Evolutionary conservation across 2,797 vertebrate genomes (phyloP), one percentile per base, ranked within the genome.

Genomic region (Centropyge bicolor): DNA sequence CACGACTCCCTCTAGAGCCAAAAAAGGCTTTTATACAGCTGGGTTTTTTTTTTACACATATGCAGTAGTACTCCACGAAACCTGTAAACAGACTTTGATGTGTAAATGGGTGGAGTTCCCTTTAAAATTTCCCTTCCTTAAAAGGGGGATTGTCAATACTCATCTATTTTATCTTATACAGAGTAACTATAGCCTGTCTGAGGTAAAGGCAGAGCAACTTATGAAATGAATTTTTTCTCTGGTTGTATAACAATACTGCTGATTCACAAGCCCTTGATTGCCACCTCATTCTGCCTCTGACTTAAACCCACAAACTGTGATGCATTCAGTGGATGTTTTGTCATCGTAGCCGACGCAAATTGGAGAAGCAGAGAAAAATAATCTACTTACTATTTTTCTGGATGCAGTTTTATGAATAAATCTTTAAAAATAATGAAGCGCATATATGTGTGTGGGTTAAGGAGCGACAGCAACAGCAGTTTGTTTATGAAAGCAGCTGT

Each of bases 241-340:
- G 56, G 69, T 85, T 91, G 69, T 70, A 31, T 86, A 87, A 86
- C 78, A 82, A 60, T 17, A 22, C 31, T 59, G 80, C 81, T 84
- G 84, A 90, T 68, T 89, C 86, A 86, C 67, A 27, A 45, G 68
- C 56, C 68, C 62, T 69, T 52, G 68, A 79, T 64, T 81, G 64
- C 75, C 70, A 43, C 71, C 54, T 88, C 78, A 83, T 81, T 80
- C 88, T 64, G 66, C 62, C 77, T 69, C 79, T 76, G 76, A 76
- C 55, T 71, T 52, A 76, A 85, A 78, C 80, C 80, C 66, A 83
- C 72, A 84, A 86, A 82, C 69, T 38, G 24, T 69, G 63, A 84
- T 74, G 61, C 74, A 66, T 70, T 76, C 35, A 45, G 43, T 17
- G 43, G 40, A 66, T 19, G 22, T 13, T 79, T 73, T 84, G 48